Percentiles rank a stretch among this genome's conserved stretches.
phyloP scores from a whole-genome alignment of 2,888 invertebrate species.

The Torymus texanus region DNA sequence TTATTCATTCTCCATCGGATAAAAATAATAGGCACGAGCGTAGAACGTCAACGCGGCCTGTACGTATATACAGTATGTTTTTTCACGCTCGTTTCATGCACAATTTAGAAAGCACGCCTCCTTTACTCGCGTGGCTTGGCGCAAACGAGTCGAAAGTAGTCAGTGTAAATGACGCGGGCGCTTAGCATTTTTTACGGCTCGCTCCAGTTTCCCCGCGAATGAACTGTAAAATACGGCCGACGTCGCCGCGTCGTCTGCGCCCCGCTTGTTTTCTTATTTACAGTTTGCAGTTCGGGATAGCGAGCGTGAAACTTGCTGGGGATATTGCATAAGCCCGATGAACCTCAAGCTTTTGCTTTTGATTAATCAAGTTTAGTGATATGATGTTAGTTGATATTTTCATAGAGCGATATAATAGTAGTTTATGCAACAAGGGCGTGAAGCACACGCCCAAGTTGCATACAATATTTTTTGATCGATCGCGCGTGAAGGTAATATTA shows the following conservation, averaged over 20 bases:
- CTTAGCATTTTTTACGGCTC: slow-evolving; percentile 37
- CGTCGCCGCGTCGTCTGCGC: neutral
- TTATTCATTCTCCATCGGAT: slow-evolving; percentile 67
- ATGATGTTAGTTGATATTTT: too few species aligned
- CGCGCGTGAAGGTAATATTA: too few species aligned
- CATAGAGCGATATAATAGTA: too few species aligned
- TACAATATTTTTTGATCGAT: too few species aligned
- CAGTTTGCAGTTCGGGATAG: neutral
- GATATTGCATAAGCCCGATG: too few species aligned
- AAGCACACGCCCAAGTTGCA: too few species aligned
- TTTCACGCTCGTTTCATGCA: slow-evolving; percentile 51
- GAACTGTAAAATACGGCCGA: slow-evolving; percentile 10
- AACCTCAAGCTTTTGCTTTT: too few species aligned
- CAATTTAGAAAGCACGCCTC: slow-evolving; percentile 44
- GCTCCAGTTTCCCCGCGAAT: neutral
- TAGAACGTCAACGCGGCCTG: slow-evolving; percentile 54
- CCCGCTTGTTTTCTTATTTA: neutral
- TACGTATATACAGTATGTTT: slow-evolving; percentile 1
- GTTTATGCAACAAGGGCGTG: too few species aligned
- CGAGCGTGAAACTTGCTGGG: neutral
- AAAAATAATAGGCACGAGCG: slow-evolving; percentile 65
- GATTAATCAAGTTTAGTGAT: too few species aligned
- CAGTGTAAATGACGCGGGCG: slow-evolving; percentile 45
- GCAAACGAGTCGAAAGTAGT: slow-evolving; percentile 37
- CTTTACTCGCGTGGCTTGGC: neutral